A percentile compares a stretch with the other conserved stretches of the same genome.
phyloP scores from a whole-genome alignment of 2,888 invertebrate genomes.

The Noctua comes region DNA sequence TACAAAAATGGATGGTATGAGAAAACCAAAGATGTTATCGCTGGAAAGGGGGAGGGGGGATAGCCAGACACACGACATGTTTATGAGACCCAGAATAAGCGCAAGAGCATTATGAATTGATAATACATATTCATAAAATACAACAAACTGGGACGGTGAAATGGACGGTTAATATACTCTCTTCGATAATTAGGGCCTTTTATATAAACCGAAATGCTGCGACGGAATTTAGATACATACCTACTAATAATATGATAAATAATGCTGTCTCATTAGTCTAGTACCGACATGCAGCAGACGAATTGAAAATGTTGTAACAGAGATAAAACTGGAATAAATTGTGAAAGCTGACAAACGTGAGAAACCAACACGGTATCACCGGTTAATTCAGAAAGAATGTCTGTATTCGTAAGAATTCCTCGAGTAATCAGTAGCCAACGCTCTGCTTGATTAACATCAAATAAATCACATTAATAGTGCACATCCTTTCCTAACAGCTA shows the following conservation, averaged over 20 bases:
- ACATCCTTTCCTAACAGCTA: constrained; percentile 48
- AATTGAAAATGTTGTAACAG: constrained; percentile 63
- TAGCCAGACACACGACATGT: neutral
- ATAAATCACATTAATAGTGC: constrained; percentile 50
- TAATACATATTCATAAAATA: constrained; percentile 1
- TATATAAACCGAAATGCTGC: constrained; percentile 18
- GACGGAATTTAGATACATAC: constrained; percentile 12
- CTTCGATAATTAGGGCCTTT: constrained; percentile 11
- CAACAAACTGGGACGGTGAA: neutral
- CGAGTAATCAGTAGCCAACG: constrained; percentile 34
- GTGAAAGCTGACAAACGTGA: constrained; percentile 65
- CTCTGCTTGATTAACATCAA: constrained; percentile 39
- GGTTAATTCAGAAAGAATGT: constrained; percentile 60
- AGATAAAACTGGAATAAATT: constrained; percentile 66
- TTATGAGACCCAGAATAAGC: neutral
- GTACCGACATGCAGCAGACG: constrained; percentile 46
- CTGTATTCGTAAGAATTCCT: constrained; percentile 49
- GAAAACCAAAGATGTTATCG: neutral
- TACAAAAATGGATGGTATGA: neutral
- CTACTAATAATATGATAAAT: constrained; percentile 48
- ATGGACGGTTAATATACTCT: neutral
- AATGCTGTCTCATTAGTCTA: constrained; percentile 57
- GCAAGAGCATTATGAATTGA: neutral
- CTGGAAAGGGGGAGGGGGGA: neutral
- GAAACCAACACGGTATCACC: constrained; percentile 57